Base-by-base conservation (phyloP, 2,113 vertebrate genomes). In the Hucho hucho region DNA sequence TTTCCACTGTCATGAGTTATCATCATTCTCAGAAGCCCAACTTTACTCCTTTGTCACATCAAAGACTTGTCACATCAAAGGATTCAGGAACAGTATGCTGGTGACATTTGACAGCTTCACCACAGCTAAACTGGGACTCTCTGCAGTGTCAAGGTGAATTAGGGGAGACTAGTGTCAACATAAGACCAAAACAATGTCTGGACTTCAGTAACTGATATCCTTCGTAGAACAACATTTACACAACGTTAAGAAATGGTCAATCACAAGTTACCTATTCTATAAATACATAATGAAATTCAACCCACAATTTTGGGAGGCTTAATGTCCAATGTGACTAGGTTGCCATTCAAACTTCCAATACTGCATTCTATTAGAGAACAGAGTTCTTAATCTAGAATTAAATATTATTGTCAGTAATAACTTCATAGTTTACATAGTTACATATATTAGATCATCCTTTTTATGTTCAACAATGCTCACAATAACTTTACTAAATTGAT, bases 51-150 rank as follows among this genome's bases (percentile, higher is more conserved):
- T 89, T 91, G 90, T 90, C 86, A 90, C 79, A 84, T 80, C 75
- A 89, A 87, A 90, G 85, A 79, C 85, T 87, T 89, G 75, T 75
- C 32, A 7, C 32, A 32, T 32, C 32, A 32, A 79, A 88, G 81
- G 82, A 81, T 84, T 87, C 87, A 85, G 80, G 77, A 82, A 75
- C 74, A 78, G 77, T 80, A 88, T 88, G 75, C 77, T 89, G 86
- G 82, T 76, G 89, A 89, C 89, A 91, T 66, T 73, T 89, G 89
- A 92, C 87, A 87, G 76, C 86, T 90, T 83, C 91, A 90, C 88
- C 87, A 86, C 43, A 4, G 84, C 90, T 89, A 90, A 90, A 87
- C 81, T n/a, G n/a, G n/a, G n/a, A n/a, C n/a, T n/a, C n/a, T n/a
- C n/a, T 84, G 64, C 76, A 83, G 84, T 90, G 89, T 90, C 88